Evolutionary conservation across 1,140 invertebrate genomes (phyloP), one percentile per base, ranked within the genome.

Genomic region (Chrysopa pallens): DNA sequence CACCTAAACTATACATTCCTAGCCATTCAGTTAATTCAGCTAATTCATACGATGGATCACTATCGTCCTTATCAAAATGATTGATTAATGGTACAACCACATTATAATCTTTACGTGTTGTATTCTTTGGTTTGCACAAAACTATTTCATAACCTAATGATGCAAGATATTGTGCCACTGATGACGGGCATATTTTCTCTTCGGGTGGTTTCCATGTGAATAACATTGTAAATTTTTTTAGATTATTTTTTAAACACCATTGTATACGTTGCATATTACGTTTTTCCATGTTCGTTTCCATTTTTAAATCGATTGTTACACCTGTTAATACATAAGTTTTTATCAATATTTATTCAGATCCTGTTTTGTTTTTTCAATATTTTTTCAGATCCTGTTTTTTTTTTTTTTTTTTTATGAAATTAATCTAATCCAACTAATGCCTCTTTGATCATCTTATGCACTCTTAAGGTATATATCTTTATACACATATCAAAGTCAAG

Each of bases 121-220:
- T 49, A 48, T 54, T 52, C 36, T 56, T 55, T 40, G 66, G 63
- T 17, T 49, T 47, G 51, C 67, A 72, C 17, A 65, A 40, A 29
- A 53, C 52, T 7, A 72, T 62, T 5, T 51, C 44, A 42, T 67
- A 68, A 5, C 62, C 60, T 31, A 45, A 52, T 43, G 62, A 52
- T 27, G 59, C 15, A 48, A 75, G 72, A 61, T 70, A 74, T 42
- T 68, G 63, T 27, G 72, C 73, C 29, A 73, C 45, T 1, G 73
- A 74, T 11, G 73, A 76, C 39, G 73, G 71, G 48, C 73, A 76
- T 13, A 74, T 41, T 17, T 59, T 58, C 46, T 59, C 55, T 14
- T 62, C 62, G 52, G 64, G 59, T 44, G 72, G 62, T 49, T 71
- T 60, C 73, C 73, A 76, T 29, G 56, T 50, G 33, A 74, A 7